Conservation (phyloP, 2,113 vertebrate species). For the Craseonycteris thonglongyai region DNA sequence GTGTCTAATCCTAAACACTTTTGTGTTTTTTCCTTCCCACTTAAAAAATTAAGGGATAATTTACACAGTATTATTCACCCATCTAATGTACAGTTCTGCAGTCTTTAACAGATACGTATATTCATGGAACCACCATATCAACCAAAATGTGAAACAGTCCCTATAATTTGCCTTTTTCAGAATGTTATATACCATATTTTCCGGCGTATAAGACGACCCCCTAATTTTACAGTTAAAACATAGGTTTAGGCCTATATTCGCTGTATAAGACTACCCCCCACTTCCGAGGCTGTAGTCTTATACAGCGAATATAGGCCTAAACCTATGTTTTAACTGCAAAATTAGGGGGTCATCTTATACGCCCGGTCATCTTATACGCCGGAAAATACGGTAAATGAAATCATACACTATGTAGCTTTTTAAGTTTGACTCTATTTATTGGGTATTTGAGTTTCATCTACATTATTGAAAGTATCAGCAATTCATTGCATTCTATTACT, state of each 20-base stretch:
- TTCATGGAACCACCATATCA: not conserved
- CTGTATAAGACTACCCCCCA: no score
- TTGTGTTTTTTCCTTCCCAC: not conserved
- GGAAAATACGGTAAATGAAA: no score
- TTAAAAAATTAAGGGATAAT: not conserved
- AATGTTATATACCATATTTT: not conserved
- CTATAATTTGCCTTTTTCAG: not conserved
- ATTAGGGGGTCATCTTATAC: no score
- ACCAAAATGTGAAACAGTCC: not conserved
- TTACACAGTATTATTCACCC: not conserved
- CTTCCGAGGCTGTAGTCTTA: no score
- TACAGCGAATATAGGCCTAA: no score
- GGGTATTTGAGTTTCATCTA: not conserved
- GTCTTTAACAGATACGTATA: not conserved
- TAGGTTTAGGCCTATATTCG: no score
- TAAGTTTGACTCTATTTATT: not conserved
- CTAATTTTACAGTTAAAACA: no score
- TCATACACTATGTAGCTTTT: not conserved
- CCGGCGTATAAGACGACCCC: no score
- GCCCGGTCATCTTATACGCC: no score
- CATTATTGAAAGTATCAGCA: not conserved
- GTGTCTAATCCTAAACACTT: not conserved
- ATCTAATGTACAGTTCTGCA: not conserved
- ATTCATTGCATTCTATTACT: not conserved
- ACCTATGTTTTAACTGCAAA: no score